A percentile compares a stretch with the other conserved stretches of the same genome.
These are phyloP conservation scores for Acronicta alni DNA, from an alignment of 2,888 invertebrate species.

Conservation along the genomic window DNA sequence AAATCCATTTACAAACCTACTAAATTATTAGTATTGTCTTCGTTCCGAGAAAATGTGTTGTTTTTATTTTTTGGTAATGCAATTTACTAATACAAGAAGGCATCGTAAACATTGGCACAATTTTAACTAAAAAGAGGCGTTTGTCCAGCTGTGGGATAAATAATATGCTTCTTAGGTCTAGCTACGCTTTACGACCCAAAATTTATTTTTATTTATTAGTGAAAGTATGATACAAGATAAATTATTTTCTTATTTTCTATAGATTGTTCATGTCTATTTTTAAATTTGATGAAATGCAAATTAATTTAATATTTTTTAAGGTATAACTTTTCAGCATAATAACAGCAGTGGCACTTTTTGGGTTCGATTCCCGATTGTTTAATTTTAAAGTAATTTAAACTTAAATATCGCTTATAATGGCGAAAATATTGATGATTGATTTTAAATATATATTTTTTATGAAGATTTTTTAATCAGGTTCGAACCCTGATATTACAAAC, in stretches of 20 bases:
- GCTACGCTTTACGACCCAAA: neutral
- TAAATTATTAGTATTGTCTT: too few relatives aligned
- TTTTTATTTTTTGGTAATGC: too few relatives aligned
- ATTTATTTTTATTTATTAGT: neutral
- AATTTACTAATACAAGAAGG: too few relatives aligned
- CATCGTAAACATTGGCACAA: too few relatives aligned
- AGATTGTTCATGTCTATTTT: neutral
- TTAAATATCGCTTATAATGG: neutral
- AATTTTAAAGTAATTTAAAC: neutral
- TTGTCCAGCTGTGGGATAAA: neutral
- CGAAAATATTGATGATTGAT: constrained; percentile 1
- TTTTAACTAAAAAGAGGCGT: neutral
- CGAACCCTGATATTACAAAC: constrained; percentile 28
- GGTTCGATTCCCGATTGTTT: constrained; percentile 38
- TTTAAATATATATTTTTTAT: neutral
- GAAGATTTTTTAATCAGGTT: constrained; percentile 21
- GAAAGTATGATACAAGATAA: too few relatives aligned
- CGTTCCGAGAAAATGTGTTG: too few relatives aligned
- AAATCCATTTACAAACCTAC: too few relatives aligned
- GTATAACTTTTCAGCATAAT: constrained; percentile 7
- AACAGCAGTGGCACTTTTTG: neutral
- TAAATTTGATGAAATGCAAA: neutral
- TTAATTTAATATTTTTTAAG: neutral
- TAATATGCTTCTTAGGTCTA: neutral
- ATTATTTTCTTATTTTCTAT: neutral